These are phyloP conservation scores for Acanthosoma haemorrhoidale DNA, from an alignment of 2,888 invertebrate genomes.

Conservation along the genomic window DNA sequence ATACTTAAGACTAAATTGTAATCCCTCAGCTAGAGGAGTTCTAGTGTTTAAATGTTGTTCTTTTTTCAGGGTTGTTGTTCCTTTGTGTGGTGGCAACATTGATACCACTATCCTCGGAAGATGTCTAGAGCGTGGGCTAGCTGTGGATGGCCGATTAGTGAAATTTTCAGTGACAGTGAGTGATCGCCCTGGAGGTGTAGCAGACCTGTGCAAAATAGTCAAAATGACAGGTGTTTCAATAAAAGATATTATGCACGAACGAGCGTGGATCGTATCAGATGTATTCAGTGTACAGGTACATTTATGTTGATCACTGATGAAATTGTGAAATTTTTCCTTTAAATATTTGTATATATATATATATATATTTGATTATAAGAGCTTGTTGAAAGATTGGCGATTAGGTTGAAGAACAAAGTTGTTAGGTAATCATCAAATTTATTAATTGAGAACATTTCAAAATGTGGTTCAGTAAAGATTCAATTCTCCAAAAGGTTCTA, in stretches of 20 bases:
- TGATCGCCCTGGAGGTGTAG: slow-evolving; percentile 82
- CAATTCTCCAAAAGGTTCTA: no score
- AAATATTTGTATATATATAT: no score
- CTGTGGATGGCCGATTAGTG: slow-evolving; percentile 73
- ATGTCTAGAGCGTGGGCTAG: slow-evolving; percentile 80
- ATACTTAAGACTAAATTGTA: no score
- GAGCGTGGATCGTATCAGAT: slow-evolving; percentile 88
- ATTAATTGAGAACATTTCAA: no score
- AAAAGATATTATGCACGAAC: slow-evolving; percentile 92
- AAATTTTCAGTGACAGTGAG: slow-evolving; percentile 73
- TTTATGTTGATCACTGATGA: background rate
- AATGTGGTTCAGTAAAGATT: no score
- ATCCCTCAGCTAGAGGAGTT: no score
- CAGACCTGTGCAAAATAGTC: slow-evolving; percentile 73
- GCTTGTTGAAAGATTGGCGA: no score
- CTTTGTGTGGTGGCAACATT: slow-evolving; percentile 84
- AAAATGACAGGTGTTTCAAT: slow-evolving; percentile 77
- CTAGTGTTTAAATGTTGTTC: no score
- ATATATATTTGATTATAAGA: no score
- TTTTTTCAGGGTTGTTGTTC: slow-evolving; percentile 67
- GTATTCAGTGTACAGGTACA: slow-evolving; percentile 69
- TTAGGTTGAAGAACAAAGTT: no score
- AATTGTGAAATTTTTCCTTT: no score
- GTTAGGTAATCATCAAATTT: no score
- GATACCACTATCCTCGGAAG: slow-evolving; percentile 85